Evolutionary conservation across 2,797 vertebrate genomes (phyloP).

Genomic region (Danio kyathit): DNA sequence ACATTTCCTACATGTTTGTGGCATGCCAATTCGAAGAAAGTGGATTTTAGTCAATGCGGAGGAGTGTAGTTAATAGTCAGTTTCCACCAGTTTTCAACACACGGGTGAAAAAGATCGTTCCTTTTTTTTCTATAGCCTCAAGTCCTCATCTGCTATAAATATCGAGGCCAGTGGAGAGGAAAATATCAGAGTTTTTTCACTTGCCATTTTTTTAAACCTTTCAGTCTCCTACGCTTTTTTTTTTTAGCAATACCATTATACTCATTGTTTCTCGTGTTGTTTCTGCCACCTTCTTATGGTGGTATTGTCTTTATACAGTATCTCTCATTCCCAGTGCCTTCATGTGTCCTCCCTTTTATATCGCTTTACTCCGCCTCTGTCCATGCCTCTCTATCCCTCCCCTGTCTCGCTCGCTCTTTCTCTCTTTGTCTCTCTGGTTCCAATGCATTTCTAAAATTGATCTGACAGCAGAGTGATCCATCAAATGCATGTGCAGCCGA

Average conservation of each 20-base stretch:
- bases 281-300: conserved; percentile 18
- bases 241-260: conserved; percentile 20
- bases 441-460: conserved; percentile 74
- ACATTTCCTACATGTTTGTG: conserved; percentile 52
- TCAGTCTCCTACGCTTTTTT: conserved; percentile 14
- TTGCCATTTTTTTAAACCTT: conserved; percentile 14
- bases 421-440: conserved; percentile 35
- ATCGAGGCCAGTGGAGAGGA: neutral
- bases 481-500: conserved; percentile 66
- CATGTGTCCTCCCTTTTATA: conserved; percentile 54
- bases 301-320: conserved; percentile 46
- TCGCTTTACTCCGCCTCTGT: conserved; percentile 22
- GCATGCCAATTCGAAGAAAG: conserved; percentile 38
- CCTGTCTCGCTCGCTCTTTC: conserved; percentile 23
- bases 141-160: conserved; percentile 51
- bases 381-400: conserved; percentile 28
- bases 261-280: conserved; percentile 17
- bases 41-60: conserved; percentile 49
- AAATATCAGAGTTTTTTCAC: neutral
- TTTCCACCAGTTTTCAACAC: conserved; percentile 47
- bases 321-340: conserved; percentile 26
- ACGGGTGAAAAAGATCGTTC: conserved; percentile 42
- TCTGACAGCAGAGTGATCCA: conserved; percentile 76
- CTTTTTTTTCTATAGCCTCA: conserved; percentile 36
- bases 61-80: conserved; percentile 55